These are phyloP conservation scores for Clepsis dumicolana DNA, from an alignment of 2,888 invertebrate genomes.

Conservation along the genomic window DNA sequence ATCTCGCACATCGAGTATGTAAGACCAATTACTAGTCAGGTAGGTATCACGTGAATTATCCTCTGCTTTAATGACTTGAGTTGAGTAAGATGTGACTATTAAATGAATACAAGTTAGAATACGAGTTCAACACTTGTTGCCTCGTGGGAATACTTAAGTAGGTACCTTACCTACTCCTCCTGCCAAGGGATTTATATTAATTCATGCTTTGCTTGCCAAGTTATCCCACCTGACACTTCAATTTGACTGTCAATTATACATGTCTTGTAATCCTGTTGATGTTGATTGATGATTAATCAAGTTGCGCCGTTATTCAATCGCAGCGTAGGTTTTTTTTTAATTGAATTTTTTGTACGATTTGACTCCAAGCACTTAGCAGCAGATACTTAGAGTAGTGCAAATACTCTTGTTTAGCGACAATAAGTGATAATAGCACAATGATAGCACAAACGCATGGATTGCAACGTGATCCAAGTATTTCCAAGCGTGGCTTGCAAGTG, in stretches of 20 bases:
- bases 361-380: background rate
- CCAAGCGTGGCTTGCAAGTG: constrained; percentile 49
- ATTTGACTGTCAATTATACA: background rate
- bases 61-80: constrained; percentile 28
- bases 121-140: constrained; percentile 12
- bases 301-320: background rate
- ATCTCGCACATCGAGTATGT: constrained; percentile 37
- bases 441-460: constrained; percentile 57
- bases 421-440: background rate
- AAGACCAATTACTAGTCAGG: constrained; percentile 39
- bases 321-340: background rate
- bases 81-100: constrained; percentile 34
- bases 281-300: constrained; percentile 7
- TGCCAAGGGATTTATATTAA: background rate
- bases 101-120: constrained; percentile 13
- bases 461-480: constrained; percentile 71
- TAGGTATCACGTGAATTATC: constrained; percentile 34
- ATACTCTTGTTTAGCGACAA: background rate
- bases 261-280: background rate
- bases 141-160: constrained; percentile 14
- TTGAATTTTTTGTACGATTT: background rate
- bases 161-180: too few species aligned
- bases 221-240: background rate
- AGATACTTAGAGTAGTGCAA: background rate
- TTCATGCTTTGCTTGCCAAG: background rate